Evolutionary conservation across 2,888 invertebrate species (phyloP), one percentile per base, ranked within the genome.

Genomic region (Erpobdella octoculata): DNA sequence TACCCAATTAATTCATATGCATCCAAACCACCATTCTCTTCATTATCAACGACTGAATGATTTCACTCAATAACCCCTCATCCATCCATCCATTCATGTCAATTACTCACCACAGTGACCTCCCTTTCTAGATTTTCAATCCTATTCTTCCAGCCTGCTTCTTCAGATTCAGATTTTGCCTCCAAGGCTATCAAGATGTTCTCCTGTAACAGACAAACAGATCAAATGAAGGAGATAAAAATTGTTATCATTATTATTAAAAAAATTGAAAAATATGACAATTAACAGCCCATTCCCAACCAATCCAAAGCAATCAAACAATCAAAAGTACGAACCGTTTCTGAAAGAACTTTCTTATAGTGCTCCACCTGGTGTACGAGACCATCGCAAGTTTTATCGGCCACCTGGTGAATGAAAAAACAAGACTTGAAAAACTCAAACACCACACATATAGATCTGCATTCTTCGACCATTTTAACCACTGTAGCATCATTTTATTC

Each of bases 161-260:
- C 69, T 58, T 48, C 48, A 25, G 4, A 12, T 5, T 53, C 53
- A 8, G 58, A 28, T 18, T 37, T 69, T 5, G 69, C 36, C n/a
- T 69, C 69, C 58, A 69, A 36, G 9, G 33, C 21, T 33, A 35
- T 69, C 33, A 69, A 31, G 53, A 25, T 69, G 35, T 18, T 53
- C 15, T 69, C 69, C 69, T 69, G 69, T n/a, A n/a, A 35, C 46
- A 18, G 9, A 15, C 38, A 25, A 38, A 8, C 33, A 25, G n/a
- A 12, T 5, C n/a, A 35, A n/a, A n/a, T 41, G 9, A 15, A n/a
- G n/a, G 25, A 58, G 9, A 8, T 15, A 58, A 15, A 8, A 58
- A 58, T 25, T 25, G 18, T 41, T 41, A 12, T 12, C 9, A 12
- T 41, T 12, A 41, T 41, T 41, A 18, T 41, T 41, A 12, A 41